Base-by-base conservation (phyloP, 2,888 invertebrate species). In the Erebia ligea region DNA sequence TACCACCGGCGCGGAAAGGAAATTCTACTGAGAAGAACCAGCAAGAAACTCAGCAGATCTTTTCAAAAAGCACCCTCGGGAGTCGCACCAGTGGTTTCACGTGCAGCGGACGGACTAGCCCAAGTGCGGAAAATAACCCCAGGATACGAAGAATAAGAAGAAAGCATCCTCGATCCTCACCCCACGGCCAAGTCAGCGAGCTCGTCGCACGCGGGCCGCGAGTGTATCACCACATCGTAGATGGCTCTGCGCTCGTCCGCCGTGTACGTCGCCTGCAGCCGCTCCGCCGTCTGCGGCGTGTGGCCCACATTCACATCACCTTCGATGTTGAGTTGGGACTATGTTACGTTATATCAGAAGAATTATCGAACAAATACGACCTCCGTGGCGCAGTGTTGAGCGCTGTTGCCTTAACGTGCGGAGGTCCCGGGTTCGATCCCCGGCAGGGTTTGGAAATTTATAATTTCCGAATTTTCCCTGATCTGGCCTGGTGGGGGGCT, bases 181-280 rank as follows among this genome's bases (percentile, higher is more conserved):
- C 87, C 84, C 2, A 78, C 74, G 21, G 86, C 84, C 67, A 92
- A 73, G 66, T 90, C 92, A 0, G 84, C 71, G 25, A 89, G 79
- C 59, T 87, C 85, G 70, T 88, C 86, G 71, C 82, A 83, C 8
- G 83, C 76, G 0, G 90, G 90, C n/a, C 83, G 86, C 0, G 86
- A 82, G 56, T 81, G 80, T 56, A 94, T 88, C 25, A 93, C 92
- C 17, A 94, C 94, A 71, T 94, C 92, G 75, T 95, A 92, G 45
- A 95, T 83, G 10, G 93, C 94, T 34, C 94, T 83, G 10, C 95
- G 87, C 86, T 95, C 95, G 77, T 95, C 95, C 1, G 86, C 71
- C 0, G 94, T 91, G 85, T 90, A 95, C 9, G 90, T 86, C 2
- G 75, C 65, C 76, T 89, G 90, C 50, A 91, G 88, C 45, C 84